Evolutionary conservation across 2,888 invertebrate genomes (phyloP).

Genomic region (Andricus curvator): DNA sequence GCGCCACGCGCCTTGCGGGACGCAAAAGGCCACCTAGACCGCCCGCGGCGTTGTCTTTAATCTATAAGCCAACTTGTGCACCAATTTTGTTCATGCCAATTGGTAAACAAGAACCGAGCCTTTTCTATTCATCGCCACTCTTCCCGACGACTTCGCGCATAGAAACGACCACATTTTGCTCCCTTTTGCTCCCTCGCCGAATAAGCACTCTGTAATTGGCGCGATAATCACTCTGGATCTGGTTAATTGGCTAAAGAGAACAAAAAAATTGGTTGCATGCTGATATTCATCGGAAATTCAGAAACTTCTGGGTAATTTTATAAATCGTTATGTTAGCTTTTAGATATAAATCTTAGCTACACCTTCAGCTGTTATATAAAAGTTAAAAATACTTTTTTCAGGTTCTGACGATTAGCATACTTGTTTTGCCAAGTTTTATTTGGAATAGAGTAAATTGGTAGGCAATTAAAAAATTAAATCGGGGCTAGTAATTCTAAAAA

Average conservation of each 20-base stretch:
- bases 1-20: constrained; percentile 69
- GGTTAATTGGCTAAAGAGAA: constrained; percentile 1
- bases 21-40: constrained; percentile 54
- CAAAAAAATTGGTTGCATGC: background rate
- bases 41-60: constrained; percentile 57
- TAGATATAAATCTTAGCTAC: background rate
- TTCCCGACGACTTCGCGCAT: background rate
- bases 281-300: background rate
- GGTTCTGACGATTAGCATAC: background rate
- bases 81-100: constrained; percentile 3
- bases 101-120: background rate
- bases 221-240: background rate
- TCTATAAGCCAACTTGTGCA: background rate
- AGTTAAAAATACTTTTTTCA: background rate
- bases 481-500: too few relatives aligned
- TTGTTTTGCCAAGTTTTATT: background rate
- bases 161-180: constrained; percentile 22
- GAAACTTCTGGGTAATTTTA: constrained; percentile 3
- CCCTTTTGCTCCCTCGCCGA: background rate
- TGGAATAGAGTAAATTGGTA: background rate
- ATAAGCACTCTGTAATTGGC: constrained; percentile 7
- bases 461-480: background rate
- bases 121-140: constrained; percentile 23
- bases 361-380: background rate
- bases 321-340: background rate